These are phyloP conservation scores for Formica aserva DNA, from an alignment of 2,888 invertebrate genomes.

Conservation along the genomic window DNA sequence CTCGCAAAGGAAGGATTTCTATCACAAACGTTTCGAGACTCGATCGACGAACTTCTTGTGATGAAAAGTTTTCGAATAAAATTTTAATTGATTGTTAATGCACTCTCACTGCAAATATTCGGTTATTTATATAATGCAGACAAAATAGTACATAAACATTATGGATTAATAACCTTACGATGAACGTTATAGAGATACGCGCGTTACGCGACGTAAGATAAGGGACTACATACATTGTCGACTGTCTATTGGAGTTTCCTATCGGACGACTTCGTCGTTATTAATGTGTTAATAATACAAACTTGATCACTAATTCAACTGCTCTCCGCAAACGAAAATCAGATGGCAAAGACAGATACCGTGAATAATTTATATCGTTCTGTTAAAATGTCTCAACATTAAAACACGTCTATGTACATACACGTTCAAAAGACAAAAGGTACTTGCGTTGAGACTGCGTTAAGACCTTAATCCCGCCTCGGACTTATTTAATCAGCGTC, in stretches of 20 bases:
- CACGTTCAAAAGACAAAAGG: neutral
- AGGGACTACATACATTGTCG: neutral
- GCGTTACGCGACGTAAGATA: neutral
- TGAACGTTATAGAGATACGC: neutral
- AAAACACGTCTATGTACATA: neutral
- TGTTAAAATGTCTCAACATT: neutral
- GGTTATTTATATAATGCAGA: neutral
- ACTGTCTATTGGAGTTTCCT: slow-evolving; percentile 12
- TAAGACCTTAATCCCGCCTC: slow-evolving; percentile 27
- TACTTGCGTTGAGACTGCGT: neutral
- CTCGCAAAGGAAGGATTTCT: neutral
- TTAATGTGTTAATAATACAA: slow-evolving; percentile 32
- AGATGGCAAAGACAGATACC: neutral
- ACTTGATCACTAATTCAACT: slow-evolving; percentile 13
- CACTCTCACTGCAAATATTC: neutral
- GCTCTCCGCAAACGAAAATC: neutral
- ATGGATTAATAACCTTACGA: slow-evolving; percentile 14
- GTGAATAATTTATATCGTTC: slow-evolving; percentile 13
- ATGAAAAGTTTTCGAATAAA: neutral
- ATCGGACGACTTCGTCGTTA: neutral
- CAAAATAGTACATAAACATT: neutral
- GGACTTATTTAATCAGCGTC: slow-evolving; percentile 28
- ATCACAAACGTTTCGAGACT: neutral
- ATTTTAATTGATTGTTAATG: neutral
- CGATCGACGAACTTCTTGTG: neutral